These are phyloP conservation scores for Eretmochelys imbricata DNA, from an alignment of 2,113 vertebrate species.

Conservation along the genomic window DNA sequence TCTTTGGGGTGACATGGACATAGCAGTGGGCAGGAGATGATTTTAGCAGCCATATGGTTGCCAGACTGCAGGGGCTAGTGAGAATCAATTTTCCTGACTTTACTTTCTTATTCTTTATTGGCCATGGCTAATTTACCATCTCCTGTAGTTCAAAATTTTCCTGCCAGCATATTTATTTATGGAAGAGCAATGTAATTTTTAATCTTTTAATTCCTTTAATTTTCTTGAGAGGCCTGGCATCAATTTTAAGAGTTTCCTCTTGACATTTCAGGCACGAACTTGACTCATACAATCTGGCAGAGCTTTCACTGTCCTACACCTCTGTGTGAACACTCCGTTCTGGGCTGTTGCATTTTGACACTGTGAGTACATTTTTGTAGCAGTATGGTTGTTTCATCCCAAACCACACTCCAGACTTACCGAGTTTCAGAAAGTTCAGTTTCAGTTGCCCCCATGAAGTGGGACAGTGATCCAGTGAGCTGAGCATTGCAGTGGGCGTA, in stretches of 20 bases:
- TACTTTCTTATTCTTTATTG: not conserved
- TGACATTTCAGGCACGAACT: not conserved
- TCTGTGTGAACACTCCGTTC: not conserved
- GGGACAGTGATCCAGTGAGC: conserved; percentile 2
- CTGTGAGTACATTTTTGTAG: conserved; percentile 44
- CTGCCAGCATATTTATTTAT: not conserved
- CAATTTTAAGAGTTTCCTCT: not conserved
- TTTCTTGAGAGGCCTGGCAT: not conserved
- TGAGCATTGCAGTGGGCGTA: not conserved
- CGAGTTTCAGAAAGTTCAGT: conserved; percentile 22
- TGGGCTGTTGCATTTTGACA: conserved; percentile 38
- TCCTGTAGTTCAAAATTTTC: not conserved
- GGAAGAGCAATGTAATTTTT: not conserved
- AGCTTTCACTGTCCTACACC: not conserved
- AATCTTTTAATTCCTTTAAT: not conserved
- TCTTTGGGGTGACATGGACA: rapidly evolving
- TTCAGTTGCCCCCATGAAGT: not conserved
- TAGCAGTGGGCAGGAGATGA: not conserved
- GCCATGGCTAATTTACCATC: not conserved
- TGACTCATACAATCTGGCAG: conserved; percentile 13
- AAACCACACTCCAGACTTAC: not conserved
- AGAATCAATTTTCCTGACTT: not conserved
- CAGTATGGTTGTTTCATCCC: conserved; percentile 16
- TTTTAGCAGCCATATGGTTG: not conserved
- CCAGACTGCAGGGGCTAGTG: not conserved